Evolutionary conservation across 2,113 vertebrate genomes (phyloP), one percentile per base, ranked within the genome.

Genomic region (Bubo bubo): DNA sequence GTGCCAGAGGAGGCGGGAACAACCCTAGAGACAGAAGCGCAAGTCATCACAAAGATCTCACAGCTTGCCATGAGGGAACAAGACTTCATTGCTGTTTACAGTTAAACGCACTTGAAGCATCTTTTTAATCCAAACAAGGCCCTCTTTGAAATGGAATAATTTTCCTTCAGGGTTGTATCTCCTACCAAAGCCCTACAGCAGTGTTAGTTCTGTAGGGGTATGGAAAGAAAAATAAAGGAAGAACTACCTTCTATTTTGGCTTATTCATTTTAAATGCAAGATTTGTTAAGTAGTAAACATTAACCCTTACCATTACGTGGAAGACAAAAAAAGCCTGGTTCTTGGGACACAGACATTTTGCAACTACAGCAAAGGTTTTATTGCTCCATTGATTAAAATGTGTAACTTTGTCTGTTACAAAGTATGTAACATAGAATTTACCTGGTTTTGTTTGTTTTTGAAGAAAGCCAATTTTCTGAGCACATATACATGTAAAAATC

Each of bases 1-100:
- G 98, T 74, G 97, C 96, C 79, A 98, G 97, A 30, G 97, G 98
- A 8, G 98, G 98, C 14, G 98, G 98, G 77, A 98, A 98, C 86
- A 98, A 60, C 73, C 97, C 98, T 98, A 88, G 18, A 94, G 85
- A 88, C 43, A 93, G 74, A 97, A 60, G 18, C 20, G 4, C 0
- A 82, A 71, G 39, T 90, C 22, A 80, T 37, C 79, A 92, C 26
- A 79, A 39, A 39, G 13, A 39, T 9, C 34, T 56, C 76, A 9
- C 79, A 52, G 79, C 41, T 21, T n/a, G 39, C 53, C 63, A 22
- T 1, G 26, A 72, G 60, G 60, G 39, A 82, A 55, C 41, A 66
- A 43, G 20, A 14, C 17, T 75, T 49, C 58, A 23, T 18, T 23
- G 56, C 39, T 66, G 32, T 6, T 70, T 58, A 63, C 32, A 87